Evolutionary conservation across 2,888 invertebrate species (phyloP).

Genomic region (Alentia gelatinosa): DNA sequence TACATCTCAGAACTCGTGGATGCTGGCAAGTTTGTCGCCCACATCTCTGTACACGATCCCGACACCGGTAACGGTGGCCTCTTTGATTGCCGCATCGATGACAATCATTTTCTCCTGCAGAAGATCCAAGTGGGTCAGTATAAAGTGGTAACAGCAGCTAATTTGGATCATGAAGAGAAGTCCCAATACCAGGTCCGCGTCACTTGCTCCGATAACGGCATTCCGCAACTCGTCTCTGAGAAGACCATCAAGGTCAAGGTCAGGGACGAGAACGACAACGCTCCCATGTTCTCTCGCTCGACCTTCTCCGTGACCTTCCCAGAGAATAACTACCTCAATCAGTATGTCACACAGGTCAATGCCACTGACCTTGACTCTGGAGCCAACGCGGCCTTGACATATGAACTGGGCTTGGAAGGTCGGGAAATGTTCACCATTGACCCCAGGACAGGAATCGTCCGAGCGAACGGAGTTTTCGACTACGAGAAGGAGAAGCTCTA

Average conservation of each 20-base stretch:
- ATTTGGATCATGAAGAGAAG: constrained; percentile 54
- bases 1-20: constrained; percentile 50
- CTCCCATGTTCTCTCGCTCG: constrained; percentile 50
- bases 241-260: constrained; percentile 44
- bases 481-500: constrained; percentile 23
- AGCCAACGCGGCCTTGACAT: constrained; percentile 40
- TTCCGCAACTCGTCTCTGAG: background rate
- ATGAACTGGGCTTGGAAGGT: constrained; percentile 13
- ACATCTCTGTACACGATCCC: constrained; percentile 56
- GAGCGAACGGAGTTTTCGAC: constrained; percentile 49
- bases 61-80: constrained; percentile 50
- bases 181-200: background rate
- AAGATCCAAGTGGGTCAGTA: constrained; percentile 37
- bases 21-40: constrained; percentile 55
- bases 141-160: constrained; percentile 30
- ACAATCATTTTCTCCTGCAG: constrained; percentile 37
- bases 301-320: constrained; percentile 42
- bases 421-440: constrained; percentile 35
- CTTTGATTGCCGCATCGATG: constrained; percentile 27
- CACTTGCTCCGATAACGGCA: constrained; percentile 53
- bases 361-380: constrained; percentile 57
- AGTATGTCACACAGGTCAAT: constrained; percentile 35
- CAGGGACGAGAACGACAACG: constrained; percentile 59
- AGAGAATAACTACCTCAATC: constrained; percentile 56
- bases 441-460: constrained; percentile 23